These are phyloP conservation scores for Petrophora chlorosata DNA, from an alignment of 2,888 invertebrate species.

Conservation along the genomic window DNA sequence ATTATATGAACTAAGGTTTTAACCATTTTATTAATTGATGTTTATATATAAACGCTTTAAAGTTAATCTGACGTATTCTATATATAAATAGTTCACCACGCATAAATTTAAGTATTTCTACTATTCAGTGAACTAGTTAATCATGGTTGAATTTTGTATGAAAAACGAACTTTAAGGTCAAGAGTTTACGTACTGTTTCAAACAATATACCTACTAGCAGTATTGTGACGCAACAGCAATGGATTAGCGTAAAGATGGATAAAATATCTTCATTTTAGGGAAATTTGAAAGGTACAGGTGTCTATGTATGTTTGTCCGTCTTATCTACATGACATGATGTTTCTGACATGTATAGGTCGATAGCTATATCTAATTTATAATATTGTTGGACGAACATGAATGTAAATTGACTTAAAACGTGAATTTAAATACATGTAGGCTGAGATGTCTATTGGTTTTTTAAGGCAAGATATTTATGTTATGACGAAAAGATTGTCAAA, in stretches of 20 bases:
- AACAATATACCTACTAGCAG: conserved; percentile 8
- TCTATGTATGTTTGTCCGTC: conserved; percentile 8
- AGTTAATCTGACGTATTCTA: too few species aligned
- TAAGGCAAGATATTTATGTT: too few species aligned
- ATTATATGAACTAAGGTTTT: too few species aligned
- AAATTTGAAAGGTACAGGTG: conserved; percentile 31
- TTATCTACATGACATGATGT: conserved; percentile 16
- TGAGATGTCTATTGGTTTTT: neutral
- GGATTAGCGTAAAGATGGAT: conserved; percentile 40
- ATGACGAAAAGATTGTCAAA: too few species aligned
- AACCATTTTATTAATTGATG: too few species aligned
- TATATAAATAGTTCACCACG: too few species aligned
- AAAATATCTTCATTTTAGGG: conserved; percentile 40
- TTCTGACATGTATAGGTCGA: conserved; percentile 14
- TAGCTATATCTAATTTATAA: conserved; percentile 20
- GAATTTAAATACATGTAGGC: neutral
- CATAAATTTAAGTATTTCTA: too few species aligned
- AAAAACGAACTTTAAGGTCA: too few species aligned
- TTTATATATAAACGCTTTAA: too few species aligned
- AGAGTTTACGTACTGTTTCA: conserved; percentile 22
- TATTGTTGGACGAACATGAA: neutral
- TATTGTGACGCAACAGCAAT: conserved; percentile 32
- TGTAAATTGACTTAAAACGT: neutral
- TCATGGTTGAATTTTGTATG: too few species aligned
- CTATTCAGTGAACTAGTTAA: too few species aligned